Evolutionary conservation across 2,888 invertebrate species (phyloP), one percentile per base, ranked within the genome.

Genomic region (Spilarctia lutea): DNA sequence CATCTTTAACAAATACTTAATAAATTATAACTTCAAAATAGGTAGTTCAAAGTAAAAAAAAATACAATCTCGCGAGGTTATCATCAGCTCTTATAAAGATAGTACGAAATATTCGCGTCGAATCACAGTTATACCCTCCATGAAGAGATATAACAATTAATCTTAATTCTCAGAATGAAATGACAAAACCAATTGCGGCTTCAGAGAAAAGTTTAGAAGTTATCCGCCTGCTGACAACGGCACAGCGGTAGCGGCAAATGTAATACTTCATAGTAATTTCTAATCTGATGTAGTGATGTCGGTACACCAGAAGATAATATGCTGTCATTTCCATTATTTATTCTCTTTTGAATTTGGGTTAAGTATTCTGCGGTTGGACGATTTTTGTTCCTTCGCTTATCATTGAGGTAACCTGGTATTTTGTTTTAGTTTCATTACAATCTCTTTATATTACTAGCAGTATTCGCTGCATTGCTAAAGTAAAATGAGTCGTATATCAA

Each of bases 291-390:
- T 74, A 77, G 83, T 83, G 81, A 83, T 74, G 78, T 81, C 76
- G 76, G 77, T 76, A 73, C 48, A 77, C 75, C 74, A 75, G 68
- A 81, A 85, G 85, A 85, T 85, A 85, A 83, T 83, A 63, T 74
- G 71, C 75, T 81, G 84, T 83, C 85, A 83, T 73, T 79, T 76
- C 68, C 81, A 85, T 80, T 77, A 81, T 75, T 79, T 80, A 74
- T 45, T 77, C 78, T 73, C 75, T 76, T 80, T 75, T 78, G 72
- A 68, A 63, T 65, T 66, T 52, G 42, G 39, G 71, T 78, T 75
- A 72, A 68, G 77, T 63, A 8, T 42, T 39, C 35, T 75, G 65
- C 60, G 74, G 35, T 11, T 16, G 27, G 6, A 20, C 69, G 69
- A 7, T 56, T 52, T 35, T 39, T 24, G 52, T n/a, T 52, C 11